phyloP scores from a whole-genome alignment of 2,797 vertebrate species.

The Tenualosa thibaudeaui region DNA sequence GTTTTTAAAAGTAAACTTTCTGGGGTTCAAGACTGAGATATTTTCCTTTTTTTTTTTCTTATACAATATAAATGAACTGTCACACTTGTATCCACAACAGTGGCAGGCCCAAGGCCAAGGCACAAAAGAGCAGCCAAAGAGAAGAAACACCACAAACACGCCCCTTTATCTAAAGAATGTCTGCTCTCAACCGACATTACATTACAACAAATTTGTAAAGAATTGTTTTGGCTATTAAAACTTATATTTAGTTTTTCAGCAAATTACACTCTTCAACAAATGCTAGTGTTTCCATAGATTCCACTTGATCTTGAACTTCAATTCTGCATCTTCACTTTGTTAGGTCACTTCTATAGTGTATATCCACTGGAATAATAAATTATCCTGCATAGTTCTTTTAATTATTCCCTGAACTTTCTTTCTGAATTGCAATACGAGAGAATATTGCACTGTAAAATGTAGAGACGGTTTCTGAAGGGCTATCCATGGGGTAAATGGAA shows the following conservation, averaged over 20 bases:
- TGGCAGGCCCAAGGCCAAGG: not conserved
- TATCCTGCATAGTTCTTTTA: slow-evolving; percentile 65
- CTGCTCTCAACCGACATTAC: not conserved
- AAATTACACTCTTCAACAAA: not conserved
- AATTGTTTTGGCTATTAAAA: not conserved
- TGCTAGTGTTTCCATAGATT: not conserved
- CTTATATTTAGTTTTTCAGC: not conserved
- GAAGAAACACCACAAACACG: not conserved
- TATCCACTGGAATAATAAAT: slow-evolving; percentile 55
- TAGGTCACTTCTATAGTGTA: too few species aligned
- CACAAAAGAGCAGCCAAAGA: not conserved
- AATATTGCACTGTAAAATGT: slow-evolving; percentile 51
- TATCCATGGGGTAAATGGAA: slow-evolving; percentile 64
- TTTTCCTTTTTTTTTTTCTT: not conserved
- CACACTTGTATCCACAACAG: not conserved
- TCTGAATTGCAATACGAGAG: slow-evolving; percentile 29
- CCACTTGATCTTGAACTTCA: not conserved
- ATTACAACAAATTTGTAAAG: not conserved
- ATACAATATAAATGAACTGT: slow-evolving; percentile 20
- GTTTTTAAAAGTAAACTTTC: not conserved
- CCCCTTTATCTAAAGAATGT: not conserved
- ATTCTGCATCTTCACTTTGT: not conserved
- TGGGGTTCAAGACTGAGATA: not conserved
- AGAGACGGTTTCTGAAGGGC: slow-evolving; percentile 70
- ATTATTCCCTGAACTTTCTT: slow-evolving; percentile 70